Percentiles rank a stretch among this genome's conserved stretches.
phyloP scores from a whole-genome alignment of 2,113 vertebrate species.

The Cranoglanis bouderius region DNA sequence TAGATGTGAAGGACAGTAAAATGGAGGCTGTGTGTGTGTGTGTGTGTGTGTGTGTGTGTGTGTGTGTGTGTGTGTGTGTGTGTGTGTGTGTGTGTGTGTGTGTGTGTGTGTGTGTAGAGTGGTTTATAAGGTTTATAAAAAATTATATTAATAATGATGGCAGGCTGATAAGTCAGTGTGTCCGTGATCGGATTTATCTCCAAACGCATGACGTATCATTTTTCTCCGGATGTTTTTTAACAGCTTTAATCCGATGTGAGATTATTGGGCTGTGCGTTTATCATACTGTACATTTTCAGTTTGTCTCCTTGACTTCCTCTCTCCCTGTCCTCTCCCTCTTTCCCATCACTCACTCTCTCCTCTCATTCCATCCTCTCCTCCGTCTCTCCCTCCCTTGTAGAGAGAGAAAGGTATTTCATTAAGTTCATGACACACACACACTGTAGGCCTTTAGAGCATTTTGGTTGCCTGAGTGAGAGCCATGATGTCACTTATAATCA shows the following conservation, averaged over 20 bases:
- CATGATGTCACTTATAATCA: slow-evolving; percentile 19
- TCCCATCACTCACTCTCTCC: background rate
- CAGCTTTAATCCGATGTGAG: background rate
- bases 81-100: background rate
- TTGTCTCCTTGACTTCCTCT: background rate
- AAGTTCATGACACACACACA: slow-evolving; percentile 9
- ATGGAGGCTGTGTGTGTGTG: slow-evolving; percentile 6
- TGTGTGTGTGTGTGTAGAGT: background rate
- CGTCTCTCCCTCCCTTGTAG: background rate
- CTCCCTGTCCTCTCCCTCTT: background rate
- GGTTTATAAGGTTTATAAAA: background rate
- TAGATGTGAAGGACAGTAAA: background rate
- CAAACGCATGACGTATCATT: background rate
- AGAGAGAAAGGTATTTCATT: slow-evolving; percentile 21
- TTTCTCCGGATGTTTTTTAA: background rate
- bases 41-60: background rate
- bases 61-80: background rate
- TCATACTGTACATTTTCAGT: background rate
- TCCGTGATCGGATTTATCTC: background rate
- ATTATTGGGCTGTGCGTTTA: background rate
- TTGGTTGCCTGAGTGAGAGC: background rate
- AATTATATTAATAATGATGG: background rate
- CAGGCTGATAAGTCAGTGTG: background rate
- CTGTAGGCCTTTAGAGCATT: background rate
- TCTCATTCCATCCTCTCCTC: background rate